phyloP scores from a whole-genome alignment of 2,888 invertebrate species.

The Megalurothrips usitatus region DNA sequence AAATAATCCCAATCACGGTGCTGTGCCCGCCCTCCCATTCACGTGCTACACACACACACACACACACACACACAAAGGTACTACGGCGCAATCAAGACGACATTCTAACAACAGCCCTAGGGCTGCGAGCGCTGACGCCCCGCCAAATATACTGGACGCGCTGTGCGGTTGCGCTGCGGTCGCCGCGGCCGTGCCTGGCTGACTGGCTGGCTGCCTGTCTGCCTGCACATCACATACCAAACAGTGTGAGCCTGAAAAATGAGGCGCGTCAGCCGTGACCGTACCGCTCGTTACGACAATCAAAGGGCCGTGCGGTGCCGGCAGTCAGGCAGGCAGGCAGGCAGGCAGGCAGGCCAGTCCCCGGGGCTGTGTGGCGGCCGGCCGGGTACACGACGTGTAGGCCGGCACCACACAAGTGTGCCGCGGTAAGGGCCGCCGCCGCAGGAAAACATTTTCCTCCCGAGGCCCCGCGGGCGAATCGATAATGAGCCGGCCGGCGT shows the following conservation, averaged over 20 bases:
- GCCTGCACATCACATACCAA: too few relatives aligned
- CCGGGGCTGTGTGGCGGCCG: background rate
- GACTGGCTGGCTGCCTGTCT: too few relatives aligned
- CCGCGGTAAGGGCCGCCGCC: too few relatives aligned
- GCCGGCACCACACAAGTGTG: too few relatives aligned
- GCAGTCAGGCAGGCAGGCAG: background rate
- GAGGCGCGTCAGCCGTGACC: background rate
- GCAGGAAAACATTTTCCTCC: background rate
- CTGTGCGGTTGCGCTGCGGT: too few relatives aligned
- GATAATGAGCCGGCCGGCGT: too few relatives aligned
- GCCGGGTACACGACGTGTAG: background rate
- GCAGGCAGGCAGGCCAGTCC: background rate
- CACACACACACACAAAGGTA: background rate
- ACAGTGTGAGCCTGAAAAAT: slow-evolving; percentile 13
- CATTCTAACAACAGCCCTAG: background rate
- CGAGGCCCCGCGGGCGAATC: too few relatives aligned
- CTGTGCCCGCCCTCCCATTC: background rate
- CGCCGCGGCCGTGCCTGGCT: too few relatives aligned
- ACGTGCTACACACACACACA: background rate
- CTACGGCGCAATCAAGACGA: background rate
- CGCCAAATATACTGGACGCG: too few relatives aligned
- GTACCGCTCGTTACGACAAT: slow-evolving; percentile 17
- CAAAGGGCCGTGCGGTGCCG: slow-evolving; percentile 10
- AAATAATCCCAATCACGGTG: background rate
- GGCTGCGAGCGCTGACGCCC: too few relatives aligned